Percentiles rank a stretch among this genome's conserved stretches.
phyloP scores from a whole-genome alignment of 1,140 invertebrate species.

The Psilanteris sp. region DNA sequence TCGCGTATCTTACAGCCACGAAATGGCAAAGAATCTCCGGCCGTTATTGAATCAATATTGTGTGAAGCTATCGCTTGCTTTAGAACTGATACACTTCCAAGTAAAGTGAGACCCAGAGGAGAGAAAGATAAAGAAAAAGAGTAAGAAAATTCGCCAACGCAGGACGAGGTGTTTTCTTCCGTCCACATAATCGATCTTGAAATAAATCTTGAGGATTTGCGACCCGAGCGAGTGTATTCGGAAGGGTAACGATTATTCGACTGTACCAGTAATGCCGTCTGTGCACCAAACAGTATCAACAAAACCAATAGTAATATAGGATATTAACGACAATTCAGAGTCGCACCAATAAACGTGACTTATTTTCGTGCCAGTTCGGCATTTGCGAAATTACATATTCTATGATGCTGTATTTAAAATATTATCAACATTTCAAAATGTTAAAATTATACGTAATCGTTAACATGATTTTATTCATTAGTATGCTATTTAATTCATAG shows the following conservation, averaged over 20 bases:
- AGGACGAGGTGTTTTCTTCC: conserved; percentile 30
- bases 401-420: too few relatives aligned
- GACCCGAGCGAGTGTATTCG: conserved; percentile 43
- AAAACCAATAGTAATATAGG: conserved; percentile 36
- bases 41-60: conserved; percentile 78
- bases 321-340: conserved; percentile 36
- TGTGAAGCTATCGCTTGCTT: conserved; percentile 69
- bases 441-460: too few relatives aligned
- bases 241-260: conserved; percentile 46
- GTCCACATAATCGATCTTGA: conserved; percentile 65
- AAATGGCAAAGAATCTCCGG: conserved; percentile 69
- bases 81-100: conserved; percentile 60
- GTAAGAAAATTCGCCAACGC: conserved; percentile 28
- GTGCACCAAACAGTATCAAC: conserved; percentile 31
- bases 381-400: conserved; percentile 9
- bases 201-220: conserved; percentile 67
- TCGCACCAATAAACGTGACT: conserved; percentile 36
- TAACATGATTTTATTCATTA: too few relatives aligned
- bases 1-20: conserved; percentile 47
- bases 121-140: conserved; percentile 32
- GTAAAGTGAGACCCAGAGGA: conserved; percentile 22
- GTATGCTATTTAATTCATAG: too few relatives aligned
- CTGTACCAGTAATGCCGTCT: conserved; percentile 8
- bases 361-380: conserved; percentile 28
- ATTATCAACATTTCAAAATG: too few relatives aligned